These are phyloP conservation scores for Trogon melanurus DNA, from an alignment of 2,113 vertebrate genomes.

Conservation along the genomic window DNA sequence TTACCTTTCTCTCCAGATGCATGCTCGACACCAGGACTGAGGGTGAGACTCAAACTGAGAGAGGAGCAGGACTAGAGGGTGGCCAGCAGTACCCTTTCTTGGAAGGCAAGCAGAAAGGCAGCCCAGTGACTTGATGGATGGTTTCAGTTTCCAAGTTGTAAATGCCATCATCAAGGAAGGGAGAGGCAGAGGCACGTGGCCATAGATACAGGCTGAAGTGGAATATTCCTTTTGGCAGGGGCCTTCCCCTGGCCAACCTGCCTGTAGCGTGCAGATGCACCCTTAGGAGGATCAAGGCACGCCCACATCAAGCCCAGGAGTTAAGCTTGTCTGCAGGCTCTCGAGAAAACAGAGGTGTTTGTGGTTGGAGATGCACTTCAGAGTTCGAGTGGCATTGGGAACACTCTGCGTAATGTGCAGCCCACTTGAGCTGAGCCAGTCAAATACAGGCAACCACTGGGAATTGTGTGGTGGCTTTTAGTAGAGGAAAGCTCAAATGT, in stretches of 20 bases:
- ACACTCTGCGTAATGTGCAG: slow-evolving; percentile 10
- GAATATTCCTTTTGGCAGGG: background rate
- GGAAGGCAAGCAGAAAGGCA: background rate
- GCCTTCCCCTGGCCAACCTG: background rate
- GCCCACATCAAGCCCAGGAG: background rate
- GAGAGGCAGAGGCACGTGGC: background rate
- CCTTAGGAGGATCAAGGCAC: background rate
- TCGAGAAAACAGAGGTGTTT: background rate
- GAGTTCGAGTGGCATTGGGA: slow-evolving; percentile 44
- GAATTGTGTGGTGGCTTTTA: background rate
- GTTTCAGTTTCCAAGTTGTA: no score
- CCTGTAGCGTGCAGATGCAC: background rate
- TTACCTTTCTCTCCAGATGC: background rate
- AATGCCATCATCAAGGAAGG: background rate
- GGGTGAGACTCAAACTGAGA: background rate
- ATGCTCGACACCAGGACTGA: background rate
- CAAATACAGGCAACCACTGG: background rate
- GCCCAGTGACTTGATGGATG: background rate
- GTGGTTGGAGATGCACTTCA: slow-evolving; percentile 26
- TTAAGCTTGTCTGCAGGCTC: slow-evolving; percentile 12
- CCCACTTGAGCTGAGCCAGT: slow-evolving; percentile 28
- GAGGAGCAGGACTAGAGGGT: background rate
- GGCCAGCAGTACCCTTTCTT: background rate
- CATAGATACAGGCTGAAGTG: background rate
- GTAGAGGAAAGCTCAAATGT: background rate